Evolutionary conservation across 1,140 invertebrate genomes (phyloP), one percentile per base, ranked within the genome.

Genomic region (Pseudomyrmex cubaensis): DNA sequence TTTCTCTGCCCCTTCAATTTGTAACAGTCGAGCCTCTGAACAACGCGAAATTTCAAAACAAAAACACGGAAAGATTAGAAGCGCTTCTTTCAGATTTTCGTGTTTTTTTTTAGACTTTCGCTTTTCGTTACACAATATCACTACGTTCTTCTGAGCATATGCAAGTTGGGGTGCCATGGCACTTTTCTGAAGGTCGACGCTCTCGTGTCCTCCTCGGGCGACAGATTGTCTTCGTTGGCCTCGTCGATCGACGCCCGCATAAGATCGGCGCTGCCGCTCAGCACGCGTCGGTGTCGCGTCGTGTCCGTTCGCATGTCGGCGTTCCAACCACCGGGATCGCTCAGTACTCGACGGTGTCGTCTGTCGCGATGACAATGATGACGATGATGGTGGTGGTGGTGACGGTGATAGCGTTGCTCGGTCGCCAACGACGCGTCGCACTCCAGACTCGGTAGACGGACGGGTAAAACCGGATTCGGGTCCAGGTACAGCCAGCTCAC

Each of bases 91-190:
- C 25, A 1, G 1, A 1, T 4, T 25, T 25, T 25, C 0, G 2
- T 46, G 56, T 20, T 61, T 25, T 2, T 25, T 50, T 13, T 8
- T 8, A 66, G 9, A 12, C 35, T 15, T 10, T 69, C 13, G 48
- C 48, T 54, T 2, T 69, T n/a, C 8, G 9, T 74, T 2, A 13
- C 20, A 25, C 56, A 17, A 25, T 25, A 25, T 48, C 48, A 22
- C 52, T 85, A 93, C 63, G 85, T 85, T 86, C 89, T 88, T 90
- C 92, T 93, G 84, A 95, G 91, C 94, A 95, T 94, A 86, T 94
- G 94, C 73, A 94, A 90, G 73, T 95, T 94, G 22, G 93, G 91
- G 90, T 94, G 94, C 94, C 94, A 95, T 91, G 94, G 94, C 91
- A 94, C 93, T 93, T 95, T 95, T 78, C 93, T 91, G 85, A 95